A percentile compares a stretch with the other conserved stretches of the same genome.
Conservation (phyloP, 2,113 vertebrate genomes). For the Cebidichthys violaceus region DNA sequence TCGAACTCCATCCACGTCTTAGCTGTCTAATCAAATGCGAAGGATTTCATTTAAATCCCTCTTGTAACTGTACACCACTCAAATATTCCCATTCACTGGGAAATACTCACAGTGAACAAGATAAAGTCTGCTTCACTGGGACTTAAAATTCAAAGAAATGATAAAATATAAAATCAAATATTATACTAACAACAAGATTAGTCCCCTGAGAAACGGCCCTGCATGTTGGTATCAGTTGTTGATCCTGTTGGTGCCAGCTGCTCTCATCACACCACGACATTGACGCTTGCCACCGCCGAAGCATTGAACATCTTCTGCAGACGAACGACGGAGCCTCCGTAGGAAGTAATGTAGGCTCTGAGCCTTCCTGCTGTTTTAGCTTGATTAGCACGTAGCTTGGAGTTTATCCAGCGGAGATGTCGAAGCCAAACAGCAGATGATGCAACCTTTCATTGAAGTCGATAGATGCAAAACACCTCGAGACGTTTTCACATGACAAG, state of each 20-base stretch:
- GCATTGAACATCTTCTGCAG: neutral
- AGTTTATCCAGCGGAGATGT: neutral
- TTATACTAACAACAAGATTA: neutral
- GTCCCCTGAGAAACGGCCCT: neutral
- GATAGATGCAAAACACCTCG: neutral
- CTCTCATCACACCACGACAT: neutral
- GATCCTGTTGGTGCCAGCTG: neutral
- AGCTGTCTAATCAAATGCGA: too few relatives aligned
- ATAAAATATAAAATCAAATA: neutral
- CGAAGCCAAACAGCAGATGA: neutral
- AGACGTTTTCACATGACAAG: constrained; percentile 22
- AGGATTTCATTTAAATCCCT: too few relatives aligned
- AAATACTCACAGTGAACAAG: too few relatives aligned
- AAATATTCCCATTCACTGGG: too few relatives aligned
- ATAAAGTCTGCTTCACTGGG: too few relatives aligned
- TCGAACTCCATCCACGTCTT: too few relatives aligned
- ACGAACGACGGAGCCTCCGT: neutral
- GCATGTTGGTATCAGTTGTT: neutral
- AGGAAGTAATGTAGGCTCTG: neutral
- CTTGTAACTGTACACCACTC: too few relatives aligned
- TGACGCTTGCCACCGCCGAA: neutral
- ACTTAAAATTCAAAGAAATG: neutral
- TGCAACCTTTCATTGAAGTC: neutral
- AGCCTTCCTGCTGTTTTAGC: constrained; percentile 1
- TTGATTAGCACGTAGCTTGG: neutral